Evolutionary conservation across 64 coral and sea anemone species (phyloP).

Genomic region (Stylophora pistillata): DNA sequence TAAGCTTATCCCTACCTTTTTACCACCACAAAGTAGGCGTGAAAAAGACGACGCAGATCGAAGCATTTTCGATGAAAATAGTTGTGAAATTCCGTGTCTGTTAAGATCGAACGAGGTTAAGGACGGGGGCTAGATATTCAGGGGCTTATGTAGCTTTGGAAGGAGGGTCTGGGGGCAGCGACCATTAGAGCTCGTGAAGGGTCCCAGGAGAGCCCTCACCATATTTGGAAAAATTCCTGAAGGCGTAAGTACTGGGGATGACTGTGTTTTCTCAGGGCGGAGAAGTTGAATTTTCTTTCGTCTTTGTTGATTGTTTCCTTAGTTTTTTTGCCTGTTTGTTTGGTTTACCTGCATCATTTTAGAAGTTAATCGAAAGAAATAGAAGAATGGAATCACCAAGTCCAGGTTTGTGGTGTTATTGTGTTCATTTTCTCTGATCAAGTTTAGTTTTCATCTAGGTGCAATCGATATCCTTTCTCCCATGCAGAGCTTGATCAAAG

Average conservation of each 20-base stretch:
- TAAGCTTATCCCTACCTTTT: neutral
- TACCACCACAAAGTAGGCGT: neutral
- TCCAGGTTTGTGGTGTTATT: slow-evolving; percentile 31
- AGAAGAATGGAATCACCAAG: slow-evolving; percentile 68
- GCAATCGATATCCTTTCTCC: neutral
- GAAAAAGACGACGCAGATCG: slow-evolving; percentile 11
- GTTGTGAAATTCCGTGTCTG: neutral
- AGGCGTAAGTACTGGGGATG: neutral
- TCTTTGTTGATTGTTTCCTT: neutral
- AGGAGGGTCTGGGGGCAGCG: slow-evolving; percentile 28
- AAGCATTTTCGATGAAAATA: neutral
- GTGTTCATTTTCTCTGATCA: neutral
- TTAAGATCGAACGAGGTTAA: neutral
- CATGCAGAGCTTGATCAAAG: slow-evolving; percentile 83
- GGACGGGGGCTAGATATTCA: neutral
- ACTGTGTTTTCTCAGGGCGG: neutral
- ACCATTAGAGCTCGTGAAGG: neutral
- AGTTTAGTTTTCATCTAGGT: neutral
- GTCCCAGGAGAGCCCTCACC: neutral
- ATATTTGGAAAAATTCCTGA: neutral
- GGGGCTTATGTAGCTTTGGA: neutral
- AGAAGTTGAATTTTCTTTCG: slow-evolving; percentile 16
- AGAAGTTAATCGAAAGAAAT: neutral
- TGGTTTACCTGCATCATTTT: slow-evolving; percentile 22
- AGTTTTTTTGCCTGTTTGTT: slow-evolving; percentile 8